Conservation (phyloP, 2,888 invertebrate genomes). For the Acronicta leporina region DNA sequence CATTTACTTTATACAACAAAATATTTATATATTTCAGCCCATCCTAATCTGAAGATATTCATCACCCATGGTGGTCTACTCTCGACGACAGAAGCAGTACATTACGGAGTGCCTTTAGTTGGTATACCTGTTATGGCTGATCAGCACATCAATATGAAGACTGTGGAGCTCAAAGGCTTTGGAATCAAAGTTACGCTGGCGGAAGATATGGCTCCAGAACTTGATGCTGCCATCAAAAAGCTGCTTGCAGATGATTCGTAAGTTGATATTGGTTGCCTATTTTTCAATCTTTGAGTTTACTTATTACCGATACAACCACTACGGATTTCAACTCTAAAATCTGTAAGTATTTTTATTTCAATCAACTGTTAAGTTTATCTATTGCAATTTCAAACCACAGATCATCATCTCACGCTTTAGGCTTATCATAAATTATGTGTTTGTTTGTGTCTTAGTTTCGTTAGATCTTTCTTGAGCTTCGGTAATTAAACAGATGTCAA, state of each 20-base stretch:
- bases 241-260: slow-evolving; percentile 61
- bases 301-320: no score
- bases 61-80: slow-evolving; percentile 80
- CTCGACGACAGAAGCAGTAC: slow-evolving; percentile 76
- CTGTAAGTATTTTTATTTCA: no score
- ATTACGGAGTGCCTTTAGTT: slow-evolving; percentile 77
- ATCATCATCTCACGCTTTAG: no score
- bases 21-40: slow-evolving; percentile 60
- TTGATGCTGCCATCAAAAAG: slow-evolving; percentile 66
- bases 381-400: no score
- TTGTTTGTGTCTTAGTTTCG: no score
- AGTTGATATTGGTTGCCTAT: slow-evolving; percentile 25
- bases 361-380: no score
- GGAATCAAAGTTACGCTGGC: slow-evolving; percentile 64
- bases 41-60: slow-evolving; percentile 73
- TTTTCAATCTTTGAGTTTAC: no score
- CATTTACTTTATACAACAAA: no score
- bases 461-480: no score
- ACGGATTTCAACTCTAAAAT: no score
- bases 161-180: slow-evolving; percentile 69
- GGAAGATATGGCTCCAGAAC: slow-evolving; percentile 63
- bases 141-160: slow-evolving; percentile 72
- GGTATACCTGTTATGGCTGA: slow-evolving; percentile 76
- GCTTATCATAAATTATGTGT: no score
- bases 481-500: no score